Percentiles rank a stretch among this genome's conserved stretches.
Conservation (phyloP, 2,113 vertebrate genomes). For the Mixornis gularis region DNA sequence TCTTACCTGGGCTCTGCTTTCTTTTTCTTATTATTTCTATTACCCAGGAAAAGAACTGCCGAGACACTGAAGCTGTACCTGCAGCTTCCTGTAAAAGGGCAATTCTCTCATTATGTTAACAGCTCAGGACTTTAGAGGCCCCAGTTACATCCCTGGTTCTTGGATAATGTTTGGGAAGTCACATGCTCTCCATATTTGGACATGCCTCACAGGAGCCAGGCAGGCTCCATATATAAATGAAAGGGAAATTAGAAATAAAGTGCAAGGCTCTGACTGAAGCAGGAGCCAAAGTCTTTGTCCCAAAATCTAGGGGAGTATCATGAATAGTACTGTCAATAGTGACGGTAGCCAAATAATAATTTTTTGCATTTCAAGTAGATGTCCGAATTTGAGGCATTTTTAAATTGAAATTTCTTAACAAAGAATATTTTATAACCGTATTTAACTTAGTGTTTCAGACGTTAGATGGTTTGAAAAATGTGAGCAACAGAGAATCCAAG, state of each 20-base stretch:
- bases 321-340: neutral
- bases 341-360: neutral
- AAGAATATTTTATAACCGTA: neutral
- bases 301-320: neutral
- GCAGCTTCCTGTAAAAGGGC: neutral
- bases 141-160: neutral
- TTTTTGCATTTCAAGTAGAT: neutral
- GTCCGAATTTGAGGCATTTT: neutral
- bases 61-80: neutral
- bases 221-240: neutral
- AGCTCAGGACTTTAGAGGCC: neutral
- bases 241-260: neutral
- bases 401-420: neutral
- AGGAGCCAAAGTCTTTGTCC: neutral
- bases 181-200: rapidly evolving
- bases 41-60: neutral
- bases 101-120: neutral
- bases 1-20: neutral
- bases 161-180: neutral
- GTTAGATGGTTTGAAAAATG: neutral
- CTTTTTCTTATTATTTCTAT: neutral
- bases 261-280: neutral
- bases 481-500: neutral
- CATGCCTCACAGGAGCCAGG: neutral
- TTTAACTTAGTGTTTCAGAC: neutral